Evolutionary conservation across 2,888 invertebrate genomes (phyloP).

Genomic region (Diplazon laetatorius): DNA sequence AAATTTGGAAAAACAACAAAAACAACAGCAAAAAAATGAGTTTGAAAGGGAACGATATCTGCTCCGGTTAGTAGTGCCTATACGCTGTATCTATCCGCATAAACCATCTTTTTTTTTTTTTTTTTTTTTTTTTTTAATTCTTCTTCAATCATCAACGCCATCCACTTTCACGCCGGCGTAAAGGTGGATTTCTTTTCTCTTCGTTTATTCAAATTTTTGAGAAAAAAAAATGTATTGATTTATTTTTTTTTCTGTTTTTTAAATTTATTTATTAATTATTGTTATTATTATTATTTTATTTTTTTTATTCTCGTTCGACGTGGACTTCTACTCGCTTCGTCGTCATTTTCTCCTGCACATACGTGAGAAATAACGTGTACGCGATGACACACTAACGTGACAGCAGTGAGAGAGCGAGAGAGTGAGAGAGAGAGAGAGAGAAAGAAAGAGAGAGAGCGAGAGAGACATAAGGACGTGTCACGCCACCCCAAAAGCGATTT

Average conservation of each 20-base stretch:
- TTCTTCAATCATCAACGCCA: conserved; percentile 19
- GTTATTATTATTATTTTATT: too few species aligned
- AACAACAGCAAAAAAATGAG: neutral
- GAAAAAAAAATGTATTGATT: too few species aligned
- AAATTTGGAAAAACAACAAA: neutral
- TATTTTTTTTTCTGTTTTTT: neutral
- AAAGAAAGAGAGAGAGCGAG: too few species aligned
- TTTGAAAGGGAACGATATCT: conserved; percentile 41
- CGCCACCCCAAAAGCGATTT: too few species aligned
- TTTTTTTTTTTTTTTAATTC: too few species aligned
- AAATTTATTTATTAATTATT: too few species aligned
- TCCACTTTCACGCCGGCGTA: conserved; percentile 59
- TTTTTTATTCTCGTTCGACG: too few species aligned
- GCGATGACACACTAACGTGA: conserved; percentile 6
- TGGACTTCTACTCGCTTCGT: too few species aligned
- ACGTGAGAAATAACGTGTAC: neutral
- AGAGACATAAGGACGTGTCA: too few species aligned
- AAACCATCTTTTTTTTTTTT: conserved; percentile 18
- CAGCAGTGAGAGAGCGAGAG: neutral
- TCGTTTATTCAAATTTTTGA: too few species aligned
- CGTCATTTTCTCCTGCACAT: conserved; percentile 27
- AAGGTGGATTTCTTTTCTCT: conserved; percentile 27
- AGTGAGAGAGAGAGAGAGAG: too few species aligned
- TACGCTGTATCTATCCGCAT: conserved; percentile 37
- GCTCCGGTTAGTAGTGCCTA: conserved; percentile 50